Percentiles rank a stretch among this genome's conserved stretches.
These are phyloP conservation scores for Amphipoea oculea DNA, from an alignment of 2,888 invertebrate species.

Conservation along the genomic window DNA sequence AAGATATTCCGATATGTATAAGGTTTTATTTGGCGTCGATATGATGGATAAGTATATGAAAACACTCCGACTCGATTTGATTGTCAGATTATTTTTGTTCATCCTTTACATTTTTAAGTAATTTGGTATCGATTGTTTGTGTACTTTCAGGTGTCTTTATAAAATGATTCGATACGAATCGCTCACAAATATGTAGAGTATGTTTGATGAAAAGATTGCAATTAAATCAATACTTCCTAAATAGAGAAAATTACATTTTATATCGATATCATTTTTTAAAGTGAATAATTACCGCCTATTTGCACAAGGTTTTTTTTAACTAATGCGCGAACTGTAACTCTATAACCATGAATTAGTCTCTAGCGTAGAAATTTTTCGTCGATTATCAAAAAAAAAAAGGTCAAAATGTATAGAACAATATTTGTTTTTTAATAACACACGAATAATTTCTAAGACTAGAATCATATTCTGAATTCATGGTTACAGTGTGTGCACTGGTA, in stretches of 20 bases:
- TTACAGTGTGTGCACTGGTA: background rate
- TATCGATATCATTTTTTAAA: too few species aligned
- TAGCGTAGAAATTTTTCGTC: background rate
- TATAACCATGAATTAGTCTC: too few species aligned
- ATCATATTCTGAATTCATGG: background rate
- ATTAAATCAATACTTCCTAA: background rate
- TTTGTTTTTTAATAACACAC: too few species aligned
- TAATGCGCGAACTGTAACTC: background rate
- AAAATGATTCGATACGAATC: background rate
- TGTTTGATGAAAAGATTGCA: constrained; percentile 10
- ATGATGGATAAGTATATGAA: constrained; percentile 19
- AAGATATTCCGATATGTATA: constrained; percentile 28
- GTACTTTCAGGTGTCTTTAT: background rate
- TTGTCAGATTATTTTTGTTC: constrained; percentile 12
- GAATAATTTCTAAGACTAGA: background rate
- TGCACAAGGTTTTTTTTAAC: background rate
- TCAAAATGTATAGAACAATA: too few species aligned
- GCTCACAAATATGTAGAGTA: background rate
- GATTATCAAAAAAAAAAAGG: background rate
- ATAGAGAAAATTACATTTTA: background rate
- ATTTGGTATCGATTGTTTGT: background rate
- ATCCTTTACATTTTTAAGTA: constrained; percentile 20
- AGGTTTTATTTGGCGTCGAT: constrained; percentile 30
- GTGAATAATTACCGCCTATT: background rate
- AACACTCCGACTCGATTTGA: constrained; percentile 27